Evolutionary conservation across 2,113 vertebrate genomes (phyloP), one percentile per base, ranked within the genome.

Genomic region (Romanogobio albipinnatus): DNA sequence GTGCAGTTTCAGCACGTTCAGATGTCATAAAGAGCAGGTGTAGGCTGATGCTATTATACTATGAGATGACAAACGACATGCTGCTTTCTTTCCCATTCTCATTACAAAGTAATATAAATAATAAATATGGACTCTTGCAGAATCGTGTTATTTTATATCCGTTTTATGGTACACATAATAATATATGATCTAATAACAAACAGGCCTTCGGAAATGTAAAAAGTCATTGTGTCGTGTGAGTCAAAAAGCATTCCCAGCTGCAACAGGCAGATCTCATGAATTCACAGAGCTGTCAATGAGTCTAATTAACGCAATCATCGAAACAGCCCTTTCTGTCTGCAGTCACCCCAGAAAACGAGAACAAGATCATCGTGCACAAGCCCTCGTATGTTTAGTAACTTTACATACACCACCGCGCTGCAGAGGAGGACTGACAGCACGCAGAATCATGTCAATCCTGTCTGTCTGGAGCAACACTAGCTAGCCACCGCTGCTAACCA

Each of bases 401-500:
- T 70, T 82, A 24, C 29, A 26, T 15, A 36, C 81, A 82, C 19
- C 81, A 1, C 58, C 66, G 49, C 58, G 11, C 49, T 22, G 49
- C 47, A 56, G 62, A 58, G 45, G 15, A 81, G 43, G 47, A 71
- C 10, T 82, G 80, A 71, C 64, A 58, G 62, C 80, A 53, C 45
- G 66, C 62, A 82, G 64, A 82, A 56, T 58, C 81, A 26, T 71
- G 62, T 82, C 64, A 82, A 56, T 86, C 66, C 70, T 81, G 81
- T 80, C 70, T 62, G 86, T 89, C 86, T 86, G 53, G 19, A 82
- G 56, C 29, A 82, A 45, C 84, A 74, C 64, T 29, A 80, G 84
- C 74, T 88, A 90, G 82, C 84, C 26, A 56, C 78, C 33, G 71
- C 64, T 77, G 85, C 87, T 88, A 88, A 87, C 71, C 84, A 68